These are phyloP conservation scores for Mobula hypostoma DNA, from an alignment of 2,113 vertebrate genomes.

Conservation along the genomic window DNA sequence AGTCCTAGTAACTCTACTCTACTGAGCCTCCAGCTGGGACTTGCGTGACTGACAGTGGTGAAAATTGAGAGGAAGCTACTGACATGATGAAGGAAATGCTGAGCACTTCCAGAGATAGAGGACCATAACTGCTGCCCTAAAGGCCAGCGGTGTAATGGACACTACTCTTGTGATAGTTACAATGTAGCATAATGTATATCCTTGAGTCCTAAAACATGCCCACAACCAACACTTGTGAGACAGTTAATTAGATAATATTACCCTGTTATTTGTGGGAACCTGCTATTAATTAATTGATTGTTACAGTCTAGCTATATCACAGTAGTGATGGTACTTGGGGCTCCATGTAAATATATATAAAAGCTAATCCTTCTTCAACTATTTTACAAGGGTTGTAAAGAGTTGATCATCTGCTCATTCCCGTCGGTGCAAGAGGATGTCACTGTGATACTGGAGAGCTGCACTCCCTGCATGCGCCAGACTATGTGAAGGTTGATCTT, in stretches of 20 bases:
- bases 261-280: no score
- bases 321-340: neutral
- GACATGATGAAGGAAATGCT: no score
- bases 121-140: no score
- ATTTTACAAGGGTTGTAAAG: neutral
- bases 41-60: no score
- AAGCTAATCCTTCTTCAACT: neutral
- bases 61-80: no score
- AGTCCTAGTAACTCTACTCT: no score
- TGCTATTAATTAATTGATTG: neutral
- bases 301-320: neutral
- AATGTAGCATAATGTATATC: neutral
- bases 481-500: neutral
- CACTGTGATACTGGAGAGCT: neutral
- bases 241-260: neutral
- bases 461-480: neutral
- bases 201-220: neutral
- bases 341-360: neutral
- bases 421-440: neutral
- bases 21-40: no score
- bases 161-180: neutral
- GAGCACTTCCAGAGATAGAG: no score
- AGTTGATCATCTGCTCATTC: neutral
- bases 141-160: no score
- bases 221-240: neutral